Evolutionary conservation across 2,888 invertebrate genomes (phyloP).

Genomic region (Lobophora halterata): DNA sequence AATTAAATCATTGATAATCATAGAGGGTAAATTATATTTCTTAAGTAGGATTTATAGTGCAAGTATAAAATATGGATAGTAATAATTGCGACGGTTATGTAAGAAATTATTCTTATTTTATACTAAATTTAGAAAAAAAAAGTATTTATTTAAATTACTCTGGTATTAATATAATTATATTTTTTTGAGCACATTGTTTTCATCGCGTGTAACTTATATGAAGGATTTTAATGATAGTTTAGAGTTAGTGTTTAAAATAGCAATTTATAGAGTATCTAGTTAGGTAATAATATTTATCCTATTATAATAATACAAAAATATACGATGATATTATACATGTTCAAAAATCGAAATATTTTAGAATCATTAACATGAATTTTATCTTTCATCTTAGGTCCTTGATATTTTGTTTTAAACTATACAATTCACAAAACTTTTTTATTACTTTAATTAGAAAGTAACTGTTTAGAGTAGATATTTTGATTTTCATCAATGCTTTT

Average conservation of each 20-base stretch:
- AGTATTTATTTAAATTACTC: not conserved
- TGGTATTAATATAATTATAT: slow-evolving; percentile 13
- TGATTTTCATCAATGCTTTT: no score
- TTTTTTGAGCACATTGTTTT: slow-evolving; percentile 32
- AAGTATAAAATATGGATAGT: slow-evolving; percentile 37
- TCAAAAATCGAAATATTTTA: no score
- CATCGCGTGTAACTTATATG: slow-evolving; percentile 37
- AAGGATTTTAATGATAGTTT: slow-evolving; percentile 38
- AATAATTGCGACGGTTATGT: slow-evolving; percentile 32
- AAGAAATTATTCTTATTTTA: slow-evolving; percentile 3
- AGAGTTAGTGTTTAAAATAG: slow-evolving; percentile 35
- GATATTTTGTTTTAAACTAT: no score
- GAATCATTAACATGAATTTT: no score
- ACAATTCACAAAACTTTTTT: no score
- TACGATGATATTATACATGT: slow-evolving; percentile 18
- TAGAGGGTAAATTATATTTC: slow-evolving; percentile 23
- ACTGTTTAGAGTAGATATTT: no score
- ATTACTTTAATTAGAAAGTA: no score
- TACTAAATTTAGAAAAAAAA: not conserved
- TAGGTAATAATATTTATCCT: slow-evolving; percentile 19
- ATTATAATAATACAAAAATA: slow-evolving; percentile 30
- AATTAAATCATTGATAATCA: slow-evolving; percentile 43
- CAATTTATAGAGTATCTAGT: slow-evolving; percentile 39
- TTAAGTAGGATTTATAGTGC: slow-evolving; percentile 36
- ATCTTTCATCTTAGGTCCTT: no score